phyloP scores from a whole-genome alignment of 2,113 vertebrate genomes.

The Bothrops jararaca region DNA sequence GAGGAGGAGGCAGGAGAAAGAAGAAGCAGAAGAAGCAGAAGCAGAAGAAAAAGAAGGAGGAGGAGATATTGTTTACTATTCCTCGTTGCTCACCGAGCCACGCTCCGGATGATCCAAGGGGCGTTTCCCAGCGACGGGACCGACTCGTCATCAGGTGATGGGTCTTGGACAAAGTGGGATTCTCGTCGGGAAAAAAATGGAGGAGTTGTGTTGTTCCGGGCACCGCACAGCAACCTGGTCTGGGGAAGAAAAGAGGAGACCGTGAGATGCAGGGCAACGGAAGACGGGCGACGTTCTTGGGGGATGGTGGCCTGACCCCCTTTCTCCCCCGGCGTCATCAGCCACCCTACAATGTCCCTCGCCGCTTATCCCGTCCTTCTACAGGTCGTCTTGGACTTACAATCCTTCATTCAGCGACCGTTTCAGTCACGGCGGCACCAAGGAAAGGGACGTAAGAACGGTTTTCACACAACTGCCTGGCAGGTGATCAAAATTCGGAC shows the following conservation, averaged over 20 bases:
- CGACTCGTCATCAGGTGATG: slow-evolving; percentile 93
- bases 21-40: too few relatives aligned
- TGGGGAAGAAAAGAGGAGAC: slow-evolving; percentile 30
- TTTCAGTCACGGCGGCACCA: too few relatives aligned
- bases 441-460: too few relatives aligned
- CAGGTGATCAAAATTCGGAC: too few relatives aligned
- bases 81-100: slow-evolving; percentile 79
- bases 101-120: slow-evolving; percentile 92
- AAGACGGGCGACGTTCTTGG: too few relatives aligned
- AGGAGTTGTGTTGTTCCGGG: slow-evolving; percentile 88
- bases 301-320: too few relatives aligned
- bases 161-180: slow-evolving; percentile 94
- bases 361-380: too few relatives aligned
- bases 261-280: rapidly evolving
- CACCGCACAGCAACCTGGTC: slow-evolving; percentile 87
- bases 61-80: too few relatives aligned
- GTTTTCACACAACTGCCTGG: too few relatives aligned
- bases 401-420: too few relatives aligned
- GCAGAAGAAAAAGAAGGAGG: rapidly evolving
- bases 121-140: slow-evolving; percentile 84
- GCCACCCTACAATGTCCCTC: too few relatives aligned
- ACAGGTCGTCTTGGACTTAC: background rate
- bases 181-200: slow-evolving; percentile 92
- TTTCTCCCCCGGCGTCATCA: too few relatives aligned
- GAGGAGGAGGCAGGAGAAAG: rapidly evolving